These are phyloP conservation scores for Drosophila macrospina DNA, from an alignment of 2,888 invertebrate species.

Conservation along the genomic window DNA sequence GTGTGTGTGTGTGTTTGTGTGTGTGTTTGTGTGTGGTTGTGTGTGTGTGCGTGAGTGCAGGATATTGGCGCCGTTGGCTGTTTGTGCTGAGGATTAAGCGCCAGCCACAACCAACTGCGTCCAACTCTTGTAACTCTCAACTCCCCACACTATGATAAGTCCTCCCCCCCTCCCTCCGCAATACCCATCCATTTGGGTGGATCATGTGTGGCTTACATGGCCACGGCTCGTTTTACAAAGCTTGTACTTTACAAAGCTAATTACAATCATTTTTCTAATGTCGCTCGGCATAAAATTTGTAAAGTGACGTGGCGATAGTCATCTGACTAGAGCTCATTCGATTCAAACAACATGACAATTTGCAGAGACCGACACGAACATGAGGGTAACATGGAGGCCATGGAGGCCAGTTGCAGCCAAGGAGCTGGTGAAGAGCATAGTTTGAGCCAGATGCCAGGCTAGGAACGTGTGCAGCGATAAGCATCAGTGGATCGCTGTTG, in stretches of 20 bases:
- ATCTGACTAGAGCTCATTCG: slow-evolving; percentile 50
- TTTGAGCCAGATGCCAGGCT: slow-evolving; percentile 12
- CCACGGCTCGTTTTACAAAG: slow-evolving; percentile 23
- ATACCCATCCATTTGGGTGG: background rate
- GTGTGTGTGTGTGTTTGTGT: slow-evolving; percentile 3
- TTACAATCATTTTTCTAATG: slow-evolving; percentile 78
- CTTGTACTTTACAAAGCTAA: slow-evolving; percentile 56
- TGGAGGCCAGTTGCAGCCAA: slow-evolving; percentile 51
- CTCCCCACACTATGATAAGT: background rate
- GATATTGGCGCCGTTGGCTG: slow-evolving; percentile 77
- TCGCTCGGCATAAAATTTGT: slow-evolving; percentile 75
- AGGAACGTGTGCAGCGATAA: slow-evolving; percentile 72
- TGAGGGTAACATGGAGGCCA: slow-evolving; percentile 57
- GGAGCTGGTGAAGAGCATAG: slow-evolving; percentile 25
- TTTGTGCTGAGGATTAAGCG: slow-evolving; percentile 73
- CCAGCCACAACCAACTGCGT: slow-evolving; percentile 67
- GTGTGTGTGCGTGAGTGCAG: slow-evolving; percentile 40
- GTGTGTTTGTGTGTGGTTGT: background rate
- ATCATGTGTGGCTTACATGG: slow-evolving; percentile 42
- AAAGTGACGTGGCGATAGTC: slow-evolving; percentile 72
- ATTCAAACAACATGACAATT: slow-evolving; percentile 72
- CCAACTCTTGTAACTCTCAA: slow-evolving; percentile 50
- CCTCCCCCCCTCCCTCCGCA: background rate
- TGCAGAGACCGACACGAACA: slow-evolving; percentile 73
- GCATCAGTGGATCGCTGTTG: slow-evolving; percentile 65